These are phyloP conservation scores for Chrysolina oricalcia DNA, from an alignment of 2,888 invertebrate genomes.

Conservation along the genomic window DNA sequence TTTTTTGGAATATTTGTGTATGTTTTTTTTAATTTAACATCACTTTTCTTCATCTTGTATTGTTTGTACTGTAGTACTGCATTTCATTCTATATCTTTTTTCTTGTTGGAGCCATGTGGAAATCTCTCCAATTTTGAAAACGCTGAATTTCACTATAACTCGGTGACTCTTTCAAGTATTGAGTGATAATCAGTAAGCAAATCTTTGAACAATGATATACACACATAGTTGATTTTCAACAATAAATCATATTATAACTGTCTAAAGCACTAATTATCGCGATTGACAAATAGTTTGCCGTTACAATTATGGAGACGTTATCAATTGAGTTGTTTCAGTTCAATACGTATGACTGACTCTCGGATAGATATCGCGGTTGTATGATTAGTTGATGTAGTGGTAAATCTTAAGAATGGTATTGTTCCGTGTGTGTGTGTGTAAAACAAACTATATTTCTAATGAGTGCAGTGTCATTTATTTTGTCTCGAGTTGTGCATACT, in stretches of 20 bases:
- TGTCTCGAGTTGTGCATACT: no score
- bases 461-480: no score
- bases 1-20: no score
- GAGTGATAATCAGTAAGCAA: not conserved
- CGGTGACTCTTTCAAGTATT: not conserved
- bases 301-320: slow-evolving; percentile 1
- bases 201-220: not conserved
- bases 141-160: not conserved
- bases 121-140: not conserved
- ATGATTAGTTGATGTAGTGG: not conserved
- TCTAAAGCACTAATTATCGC: not conserved
- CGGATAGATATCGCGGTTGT: not conserved
- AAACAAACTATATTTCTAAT: no score
- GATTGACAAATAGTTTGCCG: slow-evolving; percentile 1
- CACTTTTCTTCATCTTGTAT: no score
- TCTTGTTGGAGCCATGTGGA: no score
- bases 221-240: not conserved
- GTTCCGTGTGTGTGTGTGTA: no score
- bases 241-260: slow-evolving; percentile 15
- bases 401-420: no score
- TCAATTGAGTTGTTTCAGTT: not conserved
- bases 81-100: not conserved
- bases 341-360: slow-evolving; percentile 9
- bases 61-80: not conserved
- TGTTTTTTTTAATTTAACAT: no score